Evolutionary conservation across 2,888 invertebrate species (phyloP).

Genomic region (Mesochorus sp.): DNA sequence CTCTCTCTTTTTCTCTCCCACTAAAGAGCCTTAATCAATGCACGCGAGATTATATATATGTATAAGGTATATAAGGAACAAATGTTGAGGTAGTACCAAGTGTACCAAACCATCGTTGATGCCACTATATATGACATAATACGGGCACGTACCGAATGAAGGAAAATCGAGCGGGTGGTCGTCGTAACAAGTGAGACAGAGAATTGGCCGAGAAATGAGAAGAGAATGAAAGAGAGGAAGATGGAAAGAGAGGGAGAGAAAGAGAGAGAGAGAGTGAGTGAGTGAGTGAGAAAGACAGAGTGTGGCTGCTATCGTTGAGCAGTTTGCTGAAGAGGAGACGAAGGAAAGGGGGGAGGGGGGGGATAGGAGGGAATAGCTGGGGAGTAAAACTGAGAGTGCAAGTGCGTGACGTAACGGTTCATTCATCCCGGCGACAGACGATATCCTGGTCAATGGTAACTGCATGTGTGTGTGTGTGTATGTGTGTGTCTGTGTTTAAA

Average conservation of each 20-base stretch:
- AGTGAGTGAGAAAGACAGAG: conserved; percentile 35
- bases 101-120: conserved; percentile 12
- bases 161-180: conserved; percentile 80
- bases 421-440: conserved; percentile 81
- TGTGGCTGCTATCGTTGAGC: conserved; percentile 44
- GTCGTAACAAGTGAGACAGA: conserved; percentile 67
- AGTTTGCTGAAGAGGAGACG: conserved; percentile 47
- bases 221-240: conserved; percentile 47
- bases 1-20: conserved; percentile 14
- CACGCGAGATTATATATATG: conserved; percentile 68
- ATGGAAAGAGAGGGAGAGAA: conserved; percentile 33
- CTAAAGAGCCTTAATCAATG: conserved; percentile 73
- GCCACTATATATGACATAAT: conserved; percentile 67
- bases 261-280: conserved; percentile 71
- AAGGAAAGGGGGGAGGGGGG: conserved; percentile 28
- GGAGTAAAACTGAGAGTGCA: conserved; percentile 76
- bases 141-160: conserved; percentile 70
- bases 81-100: conserved; percentile 50
- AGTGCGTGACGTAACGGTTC: conserved; percentile 81
- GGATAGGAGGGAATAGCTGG: conserved; percentile 58
- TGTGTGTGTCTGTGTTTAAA: conserved; percentile 27
- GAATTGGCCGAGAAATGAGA: too few species aligned
- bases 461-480: conserved; percentile 67
- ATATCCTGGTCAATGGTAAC: conserved; percentile 80
- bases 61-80: too few species aligned